Base-by-base conservation (phyloP, 2,113 vertebrate genomes). In the Melanerpes aurifrons region DNA sequence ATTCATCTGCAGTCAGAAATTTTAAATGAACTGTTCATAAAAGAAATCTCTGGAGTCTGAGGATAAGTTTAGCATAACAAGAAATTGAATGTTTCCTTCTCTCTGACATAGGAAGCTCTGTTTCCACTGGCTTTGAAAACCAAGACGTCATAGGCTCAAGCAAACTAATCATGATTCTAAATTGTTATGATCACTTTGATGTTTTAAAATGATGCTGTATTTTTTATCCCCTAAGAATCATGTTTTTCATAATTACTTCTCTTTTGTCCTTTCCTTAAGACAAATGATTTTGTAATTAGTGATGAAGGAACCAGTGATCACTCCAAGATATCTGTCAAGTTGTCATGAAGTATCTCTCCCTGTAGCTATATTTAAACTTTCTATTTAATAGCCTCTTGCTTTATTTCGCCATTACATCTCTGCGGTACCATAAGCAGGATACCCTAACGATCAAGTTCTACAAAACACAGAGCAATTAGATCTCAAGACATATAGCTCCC, bases 271-370 rank as follows among this genome's bases (percentile, higher is more conserved):
- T 98, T 98, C 97, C 96, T 97, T 98, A 98, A 98, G 97, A 98
- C 97, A 98, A 98, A 98, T 98, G 97, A 98, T 98, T 98, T 98
- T 98, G 97, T 98, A 98, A 98, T 98, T 98, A 98, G 98, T 92
- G 86, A 98, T 98, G 97, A 98, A 98, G 97, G 98, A 98, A 97
- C 96, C 95, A 97, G 96, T 97, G 93, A 93, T 98, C 97, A 97
- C 96, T 98, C 96, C 66, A 96, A 98, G 98, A 98, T 97, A 98
- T 98, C 98, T 98, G 98, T 98, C 98, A 98, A 98, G 96, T 97
- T 98, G 98, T 98, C 97, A 97, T 97, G 97, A 98, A 98, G 96
- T 97, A 98, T 97, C 96, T 97, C 97, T 98, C 98, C 98, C 98
- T 97, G 97, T 97, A 98, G 98, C 97, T 98, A 97, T 97, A 97